Base-by-base conservation (phyloP, 2,888 invertebrate genomes). In the Barypeithes pellucidus region DNA sequence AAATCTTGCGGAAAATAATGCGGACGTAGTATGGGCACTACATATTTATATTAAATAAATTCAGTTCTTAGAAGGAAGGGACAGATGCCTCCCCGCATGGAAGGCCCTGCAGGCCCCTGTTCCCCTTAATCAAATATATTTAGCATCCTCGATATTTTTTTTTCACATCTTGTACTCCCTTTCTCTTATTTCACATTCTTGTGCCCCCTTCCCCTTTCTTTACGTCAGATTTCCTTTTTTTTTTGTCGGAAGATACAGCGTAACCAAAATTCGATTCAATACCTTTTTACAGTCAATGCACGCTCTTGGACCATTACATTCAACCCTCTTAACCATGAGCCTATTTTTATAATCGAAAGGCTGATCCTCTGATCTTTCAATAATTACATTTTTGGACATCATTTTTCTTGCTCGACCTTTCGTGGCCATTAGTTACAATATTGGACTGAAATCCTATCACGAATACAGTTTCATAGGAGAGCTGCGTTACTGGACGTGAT, bases 331-430 rank as follows among this genome's bases (percentile, higher is more conserved):
- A 57, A 54, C 33, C 14, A 9, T 54, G 16, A 57, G 54, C 54
- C 54, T 57, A 57, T 57, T 57, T 57, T 62, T 62, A 62, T 62
- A 33, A 33, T 43, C 43, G 62, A 43, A 33, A 16, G 62, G 39
- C 45, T 29, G 29, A 62, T 62, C 62, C 45, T n/a, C 39, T 47
- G 45, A 62, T 62, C 62, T 62, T 62, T 62, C 62, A 62, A 62
- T 62, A 62, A 62, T 62, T 62, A 62, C 29, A 65, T 65, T 65
- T 65, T 39, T 22, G 33, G 36, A 18, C 65, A 50, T 52, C 50
- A 65, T 65, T 65, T 65, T 39, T 65, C 52, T 36, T 36, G 65
- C 47, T 36, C 65, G 65, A 36, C 62, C 47, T 62, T 62, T 62
- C 47, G 45, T 62, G 24, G 45, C 62, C 62, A 62, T 62, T 62